Percentiles rank a stretch among this genome's conserved stretches.
Evolutionary conservation across 1,140 invertebrate genomes (phyloP).

Genomic region (Antheraea pernyi): DNA sequence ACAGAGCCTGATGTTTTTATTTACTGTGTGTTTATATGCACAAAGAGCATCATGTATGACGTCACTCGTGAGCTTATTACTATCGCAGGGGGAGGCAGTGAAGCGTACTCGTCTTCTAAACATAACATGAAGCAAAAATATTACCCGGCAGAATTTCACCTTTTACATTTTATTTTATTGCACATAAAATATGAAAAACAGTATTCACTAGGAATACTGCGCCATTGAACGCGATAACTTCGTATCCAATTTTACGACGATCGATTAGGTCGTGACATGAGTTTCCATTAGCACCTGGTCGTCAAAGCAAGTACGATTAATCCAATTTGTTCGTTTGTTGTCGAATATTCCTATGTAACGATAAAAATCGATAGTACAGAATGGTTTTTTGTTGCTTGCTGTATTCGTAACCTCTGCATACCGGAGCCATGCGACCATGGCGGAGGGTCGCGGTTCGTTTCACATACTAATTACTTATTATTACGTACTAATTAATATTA

Average conservation of each 20-base stretch:
- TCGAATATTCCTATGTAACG: conserved; percentile 45
- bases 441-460: background rate
- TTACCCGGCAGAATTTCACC: background rate
- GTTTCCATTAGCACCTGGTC: conserved; percentile 66
- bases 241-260: background rate
- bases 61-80: conserved; percentile 1
- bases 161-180: background rate
- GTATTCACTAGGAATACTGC: background rate
- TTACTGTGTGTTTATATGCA: background rate
- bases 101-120: background rate
- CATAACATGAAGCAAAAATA: background rate
- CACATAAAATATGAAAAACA: background rate
- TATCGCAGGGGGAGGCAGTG: background rate
- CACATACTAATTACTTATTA: background rate
- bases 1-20: background rate
- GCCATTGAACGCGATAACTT: background rate
- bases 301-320: conserved; percentile 65
- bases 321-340: conserved; percentile 67
- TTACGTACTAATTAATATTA: background rate
- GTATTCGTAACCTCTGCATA: background rate
- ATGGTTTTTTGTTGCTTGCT: background rate
- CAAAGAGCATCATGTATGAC: background rate
- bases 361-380: conserved; percentile 29
- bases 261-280: conserved; percentile 12
- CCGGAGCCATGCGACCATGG: background rate